Percentiles rank a stretch among this genome's conserved stretches.
Conservation (phyloP, 2,797 vertebrate species). For the Cichlasoma orientale region DNA sequence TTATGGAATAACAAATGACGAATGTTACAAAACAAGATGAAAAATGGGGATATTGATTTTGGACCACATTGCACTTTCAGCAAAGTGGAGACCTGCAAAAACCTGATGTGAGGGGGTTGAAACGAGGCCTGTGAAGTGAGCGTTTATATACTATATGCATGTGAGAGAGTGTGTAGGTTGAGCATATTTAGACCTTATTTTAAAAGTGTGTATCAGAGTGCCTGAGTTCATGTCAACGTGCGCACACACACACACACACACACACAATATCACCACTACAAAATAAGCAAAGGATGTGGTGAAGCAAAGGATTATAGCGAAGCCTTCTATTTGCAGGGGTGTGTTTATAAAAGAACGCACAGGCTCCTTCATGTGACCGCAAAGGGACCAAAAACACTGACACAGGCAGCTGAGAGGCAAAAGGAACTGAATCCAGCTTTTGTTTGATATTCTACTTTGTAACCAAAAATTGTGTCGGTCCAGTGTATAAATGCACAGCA, state of each 20-base stretch:
- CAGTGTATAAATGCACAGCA: too few species aligned
- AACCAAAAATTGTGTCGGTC: not conserved
- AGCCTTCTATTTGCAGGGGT: slow-evolving; percentile 57
- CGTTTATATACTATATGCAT: not conserved
- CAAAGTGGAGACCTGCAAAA: not conserved
- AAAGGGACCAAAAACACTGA: slow-evolving; percentile 28
- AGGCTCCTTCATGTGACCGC: slow-evolving; percentile 44
- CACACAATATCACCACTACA: not conserved
- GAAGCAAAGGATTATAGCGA: slow-evolving; percentile 24
- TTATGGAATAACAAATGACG: slow-evolving; percentile 14
- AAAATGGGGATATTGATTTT: slow-evolving; percentile 15
- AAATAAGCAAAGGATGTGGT: slow-evolving; percentile 60
- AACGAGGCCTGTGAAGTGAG: slow-evolving; percentile 17
- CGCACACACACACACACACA: not conserved
- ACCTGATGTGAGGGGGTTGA: not conserved
- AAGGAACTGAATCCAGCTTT: not conserved
- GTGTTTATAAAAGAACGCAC: slow-evolving; percentile 47
- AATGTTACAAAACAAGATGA: slow-evolving; percentile 24
- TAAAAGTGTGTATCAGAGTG: not conserved
- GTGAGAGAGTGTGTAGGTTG: not conserved
- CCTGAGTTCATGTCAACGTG: not conserved
- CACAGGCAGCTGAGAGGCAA: slow-evolving; percentile 3
- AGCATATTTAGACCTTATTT: not conserved
- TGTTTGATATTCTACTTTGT: not conserved
- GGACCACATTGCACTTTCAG: not conserved